Conservation (phyloP, 2,797 vertebrate genomes). For the Thamnophis elegans region DNA sequence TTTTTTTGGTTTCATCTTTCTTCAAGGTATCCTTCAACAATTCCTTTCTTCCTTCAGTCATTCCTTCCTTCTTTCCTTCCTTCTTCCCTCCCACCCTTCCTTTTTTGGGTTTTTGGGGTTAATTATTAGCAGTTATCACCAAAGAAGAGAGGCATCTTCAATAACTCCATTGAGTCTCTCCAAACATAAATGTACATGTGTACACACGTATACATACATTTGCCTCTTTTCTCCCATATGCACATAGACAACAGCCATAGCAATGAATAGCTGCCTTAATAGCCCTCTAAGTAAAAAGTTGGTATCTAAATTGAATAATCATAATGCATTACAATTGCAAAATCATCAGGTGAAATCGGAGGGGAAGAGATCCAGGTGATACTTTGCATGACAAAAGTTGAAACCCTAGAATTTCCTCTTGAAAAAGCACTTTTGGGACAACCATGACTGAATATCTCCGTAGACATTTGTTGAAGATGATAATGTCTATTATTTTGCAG, state of each 20-base stretch:
- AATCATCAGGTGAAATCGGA: background rate
- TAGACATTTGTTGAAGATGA: background rate
- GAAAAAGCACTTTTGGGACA: background rate
- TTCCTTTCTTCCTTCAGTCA: background rate
- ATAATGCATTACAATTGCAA: background rate
- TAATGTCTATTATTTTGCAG: background rate
- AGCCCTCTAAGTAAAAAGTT: background rate
- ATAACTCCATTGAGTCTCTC: background rate
- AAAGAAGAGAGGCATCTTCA: background rate
- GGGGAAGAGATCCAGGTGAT: background rate
- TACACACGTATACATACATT: background rate
- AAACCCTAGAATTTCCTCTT: background rate
- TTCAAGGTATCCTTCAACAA: background rate
- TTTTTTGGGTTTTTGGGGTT: background rate
- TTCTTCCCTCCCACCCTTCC: background rate
- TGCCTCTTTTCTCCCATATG: background rate
- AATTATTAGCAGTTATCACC: background rate
- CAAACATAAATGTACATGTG: background rate
- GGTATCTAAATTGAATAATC: background rate
- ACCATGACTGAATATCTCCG: background rate
- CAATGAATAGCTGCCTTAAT: background rate
- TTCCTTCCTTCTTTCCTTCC: background rate
- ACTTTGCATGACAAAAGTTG: background rate
- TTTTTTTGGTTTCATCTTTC: slow-evolving; percentile 1
- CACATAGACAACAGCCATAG: background rate